Base-by-base conservation (phyloP, 2,113 vertebrate genomes). In the Crotalus helleri region DNA sequence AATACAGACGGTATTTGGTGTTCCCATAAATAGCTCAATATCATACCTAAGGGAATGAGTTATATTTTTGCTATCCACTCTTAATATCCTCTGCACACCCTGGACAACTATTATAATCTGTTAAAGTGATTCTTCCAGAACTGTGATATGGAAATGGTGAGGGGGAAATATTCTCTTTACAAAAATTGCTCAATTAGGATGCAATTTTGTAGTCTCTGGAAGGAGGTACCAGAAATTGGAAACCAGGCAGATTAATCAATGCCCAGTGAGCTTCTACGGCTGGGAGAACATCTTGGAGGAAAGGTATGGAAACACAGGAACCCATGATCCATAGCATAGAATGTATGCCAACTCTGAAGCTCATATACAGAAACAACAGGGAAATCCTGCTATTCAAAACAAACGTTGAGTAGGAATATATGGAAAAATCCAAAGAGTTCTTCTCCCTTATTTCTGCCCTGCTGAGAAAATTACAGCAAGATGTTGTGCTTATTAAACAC, bases 1-100 rank as follows among this genome's bases (percentile, higher is more conserved):
- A 95, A 92, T 94, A 95, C 94, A 94, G 95, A 95, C 94, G 97
- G 96, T 97, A 96, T 96, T 96, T 96, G 96, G 96, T 95, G 95
- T 96, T 96, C 94, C 95, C 95, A 94, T 93, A 96, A 95, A 49
- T 81, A 87, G 81, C 95, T 89, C 93, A 95, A 92, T 3, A 0
- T 86, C 88, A 58, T 57, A 89, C 21, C 33, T 44, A 23, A n/a
- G 51, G 26, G 26, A 39, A 23, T 69, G 81, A 94, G n/a, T n/a
- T 90, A 12, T 39, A 86, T 46, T 24, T 86, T 87, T 44, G 64
- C 87, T 89, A 51, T 12, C 53, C 49, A 13, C 26, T 19, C 1
- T 26, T 55, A 55, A 74, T 49, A 10, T 46, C 11, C n/a, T 49
- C 85, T 86, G 11, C 5, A 19, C 44, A 23, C 15, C 17, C 29